Evolutionary conservation across 2,888 invertebrate species (phyloP).

Genomic region (Mycalesis mineus): DNA sequence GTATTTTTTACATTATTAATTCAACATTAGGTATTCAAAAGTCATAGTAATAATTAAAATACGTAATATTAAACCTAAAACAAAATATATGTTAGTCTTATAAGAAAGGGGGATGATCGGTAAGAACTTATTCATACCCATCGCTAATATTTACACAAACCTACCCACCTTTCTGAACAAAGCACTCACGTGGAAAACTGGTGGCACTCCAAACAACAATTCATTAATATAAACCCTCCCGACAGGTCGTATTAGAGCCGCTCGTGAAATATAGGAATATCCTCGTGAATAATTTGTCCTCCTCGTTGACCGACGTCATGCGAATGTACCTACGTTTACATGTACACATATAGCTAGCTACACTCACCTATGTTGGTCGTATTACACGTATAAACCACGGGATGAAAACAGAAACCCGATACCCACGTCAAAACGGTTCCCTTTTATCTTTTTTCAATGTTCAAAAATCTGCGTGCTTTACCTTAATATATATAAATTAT

Average conservation of each 20-base stretch:
- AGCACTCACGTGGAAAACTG: slow-evolving; percentile 7
- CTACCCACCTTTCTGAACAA: slow-evolving; percentile 4
- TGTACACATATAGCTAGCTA: too few species aligned
- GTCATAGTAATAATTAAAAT: too few species aligned
- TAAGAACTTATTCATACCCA: background rate
- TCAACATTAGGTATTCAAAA: too few species aligned
- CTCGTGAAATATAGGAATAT: slow-evolving; percentile 42
- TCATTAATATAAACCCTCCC: slow-evolving; percentile 37
- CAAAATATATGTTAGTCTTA: too few species aligned
- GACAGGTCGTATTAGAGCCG: slow-evolving; percentile 36
- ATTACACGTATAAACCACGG: background rate
- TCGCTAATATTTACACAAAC: background rate
- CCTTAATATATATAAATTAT: too few species aligned
- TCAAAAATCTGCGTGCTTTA: too few species aligned
- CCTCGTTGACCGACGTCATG: slow-evolving; percentile 47
- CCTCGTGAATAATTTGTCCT: slow-evolving; percentile 51
- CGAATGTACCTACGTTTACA: slow-evolving; percentile 37
- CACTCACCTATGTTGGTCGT: background rate
- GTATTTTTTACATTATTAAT: too few species aligned
- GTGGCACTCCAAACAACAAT: slow-evolving; percentile 20
- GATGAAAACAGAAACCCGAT: background rate
- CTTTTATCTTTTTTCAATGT: background rate
- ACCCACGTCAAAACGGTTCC: background rate
- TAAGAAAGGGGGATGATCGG: too few species aligned
- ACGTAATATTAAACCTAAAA: too few species aligned